phyloP scores from a whole-genome alignment of 23 tunicate species.

The Botrylloides violaceus region DNA sequence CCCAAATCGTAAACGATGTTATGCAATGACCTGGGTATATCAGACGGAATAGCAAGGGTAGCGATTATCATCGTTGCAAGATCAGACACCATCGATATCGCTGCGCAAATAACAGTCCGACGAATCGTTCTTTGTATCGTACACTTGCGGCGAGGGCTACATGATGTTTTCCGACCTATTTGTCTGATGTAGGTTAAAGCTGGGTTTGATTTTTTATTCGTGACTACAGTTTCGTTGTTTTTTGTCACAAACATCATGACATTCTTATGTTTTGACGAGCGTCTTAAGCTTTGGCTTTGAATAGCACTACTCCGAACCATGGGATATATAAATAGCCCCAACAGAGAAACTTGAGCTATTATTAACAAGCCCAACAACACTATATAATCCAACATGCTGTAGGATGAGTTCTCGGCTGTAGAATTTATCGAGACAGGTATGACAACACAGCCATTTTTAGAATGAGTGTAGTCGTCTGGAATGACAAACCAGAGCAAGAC shows the following conservation, averaged over 20 bases:
- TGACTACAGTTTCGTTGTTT: not conserved
- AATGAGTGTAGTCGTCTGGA: slow-evolving; percentile 24
- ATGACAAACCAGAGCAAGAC: slow-evolving; percentile 15
- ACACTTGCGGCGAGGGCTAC: not conserved
- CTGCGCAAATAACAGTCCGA: slow-evolving; percentile 31
- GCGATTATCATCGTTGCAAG: slow-evolving; percentile 14
- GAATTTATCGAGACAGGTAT: not conserved
- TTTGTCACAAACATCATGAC: not conserved
- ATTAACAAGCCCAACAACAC: slow-evolving; percentile 17
- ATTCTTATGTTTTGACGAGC: not conserved
- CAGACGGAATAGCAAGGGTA: not conserved
- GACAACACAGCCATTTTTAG: slow-evolving; percentile 27
- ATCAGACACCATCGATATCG: slow-evolving; percentile 34
- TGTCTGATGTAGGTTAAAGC: not conserved
- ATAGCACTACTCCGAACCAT: slow-evolving; percentile 12
- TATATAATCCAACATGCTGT: not conserved
- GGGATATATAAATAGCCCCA: slow-evolving; percentile 53
- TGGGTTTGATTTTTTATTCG: not conserved
- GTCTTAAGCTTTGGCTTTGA: not conserved
- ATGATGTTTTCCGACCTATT: not conserved
- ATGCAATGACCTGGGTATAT: not conserved
- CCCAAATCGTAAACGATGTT: not conserved
- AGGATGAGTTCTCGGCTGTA: not conserved
- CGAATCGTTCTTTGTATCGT: slow-evolving; percentile 16
- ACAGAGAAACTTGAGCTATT: slow-evolving; percentile 30